A percentile compares a stretch with the other conserved stretches of the same genome.
phyloP scores from a whole-genome alignment of 2,797 vertebrate genomes.

The Platalea minor region DNA sequence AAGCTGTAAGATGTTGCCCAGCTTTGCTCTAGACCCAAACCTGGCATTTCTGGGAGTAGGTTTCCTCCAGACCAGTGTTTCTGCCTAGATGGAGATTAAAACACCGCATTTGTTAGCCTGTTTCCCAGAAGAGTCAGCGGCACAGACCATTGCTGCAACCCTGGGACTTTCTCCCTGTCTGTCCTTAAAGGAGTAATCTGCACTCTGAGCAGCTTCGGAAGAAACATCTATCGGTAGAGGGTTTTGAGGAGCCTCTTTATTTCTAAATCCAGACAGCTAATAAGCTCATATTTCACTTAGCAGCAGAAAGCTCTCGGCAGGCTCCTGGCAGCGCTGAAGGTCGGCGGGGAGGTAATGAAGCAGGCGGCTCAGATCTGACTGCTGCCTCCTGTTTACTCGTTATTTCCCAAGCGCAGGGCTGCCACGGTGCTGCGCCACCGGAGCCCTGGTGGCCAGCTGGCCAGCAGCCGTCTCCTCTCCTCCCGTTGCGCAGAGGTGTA shows the following conservation, averaged over 20 bases:
- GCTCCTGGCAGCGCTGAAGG: background rate
- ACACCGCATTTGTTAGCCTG: fast-evolving
- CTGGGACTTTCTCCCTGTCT: background rate
- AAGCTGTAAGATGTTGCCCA: background rate
- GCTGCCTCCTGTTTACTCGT: background rate
- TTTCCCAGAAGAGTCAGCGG: background rate
- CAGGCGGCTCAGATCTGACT: fast-evolving
- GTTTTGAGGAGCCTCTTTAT: background rate
- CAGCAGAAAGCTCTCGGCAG: background rate
- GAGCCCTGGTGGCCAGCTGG: background rate
- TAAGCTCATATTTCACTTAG: slow-evolving; percentile 10
- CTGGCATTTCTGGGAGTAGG: background rate
- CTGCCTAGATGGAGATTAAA: background rate
- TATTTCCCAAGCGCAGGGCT: background rate
- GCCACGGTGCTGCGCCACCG: background rate
- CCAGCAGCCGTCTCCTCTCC: background rate
- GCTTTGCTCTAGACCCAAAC: background rate
- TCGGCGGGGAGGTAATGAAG: background rate
- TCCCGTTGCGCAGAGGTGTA: background rate
- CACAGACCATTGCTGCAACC: background rate
- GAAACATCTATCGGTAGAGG: background rate
- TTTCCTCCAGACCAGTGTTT: background rate
- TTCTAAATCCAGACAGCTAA: background rate
- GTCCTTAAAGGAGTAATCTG: background rate
- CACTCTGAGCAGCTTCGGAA: background rate